Conservation (phyloP, 2,113 vertebrate genomes). For the Aspiorhynchus laticeps region DNA sequence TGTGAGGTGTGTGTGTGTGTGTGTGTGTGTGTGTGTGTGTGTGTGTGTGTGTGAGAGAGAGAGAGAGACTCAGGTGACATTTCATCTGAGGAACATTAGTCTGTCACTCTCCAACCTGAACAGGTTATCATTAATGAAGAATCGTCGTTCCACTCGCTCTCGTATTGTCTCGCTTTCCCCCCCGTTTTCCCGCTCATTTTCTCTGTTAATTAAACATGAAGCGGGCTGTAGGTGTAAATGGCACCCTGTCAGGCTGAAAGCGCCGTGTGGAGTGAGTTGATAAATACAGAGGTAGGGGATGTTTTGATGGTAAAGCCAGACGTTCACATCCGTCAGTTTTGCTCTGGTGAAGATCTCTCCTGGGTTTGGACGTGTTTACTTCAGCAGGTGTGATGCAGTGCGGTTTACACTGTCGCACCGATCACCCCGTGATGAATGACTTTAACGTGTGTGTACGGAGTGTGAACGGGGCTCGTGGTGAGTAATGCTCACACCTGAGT, state of each 20-base stretch:
- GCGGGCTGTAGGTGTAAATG: slow-evolving; percentile 7
- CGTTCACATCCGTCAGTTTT: not conserved
- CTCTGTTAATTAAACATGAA: slow-evolving; percentile 36
- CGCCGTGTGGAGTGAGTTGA: not conserved
- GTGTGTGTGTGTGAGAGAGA: not conserved
- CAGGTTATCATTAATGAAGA: slow-evolving; percentile 60
- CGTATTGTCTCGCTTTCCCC: slow-evolving; percentile 53
- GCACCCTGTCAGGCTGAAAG: not conserved
- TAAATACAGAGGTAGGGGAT: slow-evolving; percentile 14
- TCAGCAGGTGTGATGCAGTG: not conserved
- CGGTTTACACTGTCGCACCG: not conserved
- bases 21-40: not conserved
- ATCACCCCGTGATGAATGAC: slow-evolving; percentile 1
- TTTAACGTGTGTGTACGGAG: not conserved
- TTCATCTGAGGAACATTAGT: slow-evolving; percentile 53
- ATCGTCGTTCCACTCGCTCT: slow-evolving; percentile 31
- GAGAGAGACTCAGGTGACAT: slow-evolving; percentile 13
- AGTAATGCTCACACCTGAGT: slow-evolving; percentile 33
- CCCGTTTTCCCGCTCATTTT: not conserved
- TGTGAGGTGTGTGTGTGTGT: not conserved
- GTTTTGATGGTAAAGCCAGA: not conserved
- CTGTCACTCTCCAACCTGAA: slow-evolving; percentile 62
- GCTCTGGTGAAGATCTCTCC: slow-evolving; percentile 1
- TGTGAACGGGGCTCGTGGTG: not conserved
- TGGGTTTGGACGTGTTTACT: not conserved